phyloP scores from a whole-genome alignment of 2,113 vertebrate genomes.

The Cairina moschata region DNA sequence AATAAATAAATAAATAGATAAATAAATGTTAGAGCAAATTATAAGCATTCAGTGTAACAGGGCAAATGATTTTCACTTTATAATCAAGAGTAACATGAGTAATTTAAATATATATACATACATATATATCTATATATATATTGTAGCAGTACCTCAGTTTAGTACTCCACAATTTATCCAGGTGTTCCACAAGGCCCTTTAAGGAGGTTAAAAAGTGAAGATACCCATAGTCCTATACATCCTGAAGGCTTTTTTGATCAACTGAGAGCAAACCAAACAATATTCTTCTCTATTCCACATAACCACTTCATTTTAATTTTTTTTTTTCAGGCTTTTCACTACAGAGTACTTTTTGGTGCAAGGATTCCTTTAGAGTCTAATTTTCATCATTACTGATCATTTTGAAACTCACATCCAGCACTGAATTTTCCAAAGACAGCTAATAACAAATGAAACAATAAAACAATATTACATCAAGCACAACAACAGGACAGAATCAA shows the following conservation, averaged over 20 bases:
- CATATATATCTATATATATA: neutral
- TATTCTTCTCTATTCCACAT: neutral
- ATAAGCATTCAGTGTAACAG: neutral
- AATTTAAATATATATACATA: neutral
- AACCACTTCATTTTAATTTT: neutral
- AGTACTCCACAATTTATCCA: neutral
- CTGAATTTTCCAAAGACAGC: neutral
- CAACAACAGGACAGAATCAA: neutral
- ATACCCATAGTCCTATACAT: fast-evolving
- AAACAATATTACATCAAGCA: neutral
- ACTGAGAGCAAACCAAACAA: neutral
- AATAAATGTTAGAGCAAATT: neutral
- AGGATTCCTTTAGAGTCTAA: neutral
- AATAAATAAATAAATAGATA: neutral
- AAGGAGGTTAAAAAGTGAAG: neutral
- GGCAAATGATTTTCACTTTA: neutral
- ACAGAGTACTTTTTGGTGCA: neutral
- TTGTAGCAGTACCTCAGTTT: neutral
- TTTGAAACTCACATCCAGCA: neutral
- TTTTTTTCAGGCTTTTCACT: neutral
- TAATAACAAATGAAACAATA: neutral
- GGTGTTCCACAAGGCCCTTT: neutral
- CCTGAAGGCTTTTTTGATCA: neutral
- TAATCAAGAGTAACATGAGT: neutral
- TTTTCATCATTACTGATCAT: neutral